Evolutionary conservation across 2,797 vertebrate genomes (phyloP).

Genomic region (Sebastes minor): DNA sequence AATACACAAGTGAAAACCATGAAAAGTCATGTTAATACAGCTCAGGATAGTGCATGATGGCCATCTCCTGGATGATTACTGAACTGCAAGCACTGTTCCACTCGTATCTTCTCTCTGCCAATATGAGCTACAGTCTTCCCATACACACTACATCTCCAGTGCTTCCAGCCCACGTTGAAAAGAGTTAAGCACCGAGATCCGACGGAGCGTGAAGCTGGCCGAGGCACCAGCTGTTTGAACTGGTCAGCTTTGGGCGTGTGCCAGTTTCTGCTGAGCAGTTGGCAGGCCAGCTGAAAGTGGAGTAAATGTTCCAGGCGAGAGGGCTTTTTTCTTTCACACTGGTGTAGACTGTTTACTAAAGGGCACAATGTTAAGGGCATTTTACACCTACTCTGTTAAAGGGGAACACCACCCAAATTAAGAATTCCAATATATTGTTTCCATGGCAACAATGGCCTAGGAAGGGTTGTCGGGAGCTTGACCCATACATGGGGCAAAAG

Average conservation of each 20-base stretch:
- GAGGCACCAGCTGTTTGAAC: conserved; percentile 45
- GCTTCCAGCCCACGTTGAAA: background rate
- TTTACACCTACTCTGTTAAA: background rate
- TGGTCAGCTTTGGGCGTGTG: conserved; percentile 1
- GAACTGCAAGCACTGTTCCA: conserved; percentile 73
- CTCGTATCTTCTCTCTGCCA: background rate
- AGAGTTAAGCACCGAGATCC: background rate
- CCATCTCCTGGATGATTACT: conserved; percentile 82
- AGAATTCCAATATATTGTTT: too few relatives aligned
- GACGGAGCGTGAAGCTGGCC: conserved; percentile 1
- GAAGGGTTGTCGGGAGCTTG: too few relatives aligned
- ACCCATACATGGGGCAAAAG: too few relatives aligned
- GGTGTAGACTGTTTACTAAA: background rate
- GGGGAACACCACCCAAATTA: too few relatives aligned
- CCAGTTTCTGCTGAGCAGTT: conserved; percentile 34
- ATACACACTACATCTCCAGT: background rate
- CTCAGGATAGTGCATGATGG: conserved; percentile 58
- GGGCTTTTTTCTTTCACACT: background rate
- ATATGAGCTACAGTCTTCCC: background rate
- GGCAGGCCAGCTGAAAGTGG: conserved; percentile 18
- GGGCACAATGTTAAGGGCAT: background rate
- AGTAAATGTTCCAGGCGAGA: background rate
- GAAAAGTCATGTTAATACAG: background rate
- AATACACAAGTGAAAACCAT: background rate
- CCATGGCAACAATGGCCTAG: too few relatives aligned